Percentiles rank a stretch among this genome's conserved stretches.
Conservation (phyloP, 2,888 invertebrate genomes). For the Halocaridina rubra region DNA sequence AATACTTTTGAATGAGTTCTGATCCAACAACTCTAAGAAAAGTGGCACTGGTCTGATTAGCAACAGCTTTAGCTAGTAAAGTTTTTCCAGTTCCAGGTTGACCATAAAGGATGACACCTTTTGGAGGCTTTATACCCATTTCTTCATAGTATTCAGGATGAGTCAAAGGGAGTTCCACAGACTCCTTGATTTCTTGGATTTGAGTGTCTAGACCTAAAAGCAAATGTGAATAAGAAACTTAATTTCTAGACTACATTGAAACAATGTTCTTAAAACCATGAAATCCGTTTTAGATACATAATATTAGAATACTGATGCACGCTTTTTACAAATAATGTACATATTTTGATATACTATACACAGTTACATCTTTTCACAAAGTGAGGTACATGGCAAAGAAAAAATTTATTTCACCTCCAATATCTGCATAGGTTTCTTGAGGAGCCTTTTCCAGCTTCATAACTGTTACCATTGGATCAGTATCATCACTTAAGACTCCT, state of each 20-base stretch:
- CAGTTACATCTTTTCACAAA: too few species aligned
- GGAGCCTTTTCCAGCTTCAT: slow-evolving; percentile 99
- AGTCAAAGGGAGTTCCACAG: slow-evolving; percentile 96
- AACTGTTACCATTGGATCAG: slow-evolving; percentile 99
- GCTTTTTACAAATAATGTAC: too few species aligned
- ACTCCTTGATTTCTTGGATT: slow-evolving; percentile 98
- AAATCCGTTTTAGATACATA: too few species aligned
- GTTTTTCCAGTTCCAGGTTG: slow-evolving; percentile 99
- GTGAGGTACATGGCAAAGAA: too few species aligned
- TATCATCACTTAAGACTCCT: slow-evolving; percentile 97
- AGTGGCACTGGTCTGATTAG: slow-evolving; percentile 99
- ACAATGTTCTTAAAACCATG: too few species aligned
- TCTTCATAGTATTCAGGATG: slow-evolving; percentile 99
- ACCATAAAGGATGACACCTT: slow-evolving; percentile 98
- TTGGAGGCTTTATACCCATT: slow-evolving; percentile 99
- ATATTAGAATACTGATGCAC: too few species aligned
- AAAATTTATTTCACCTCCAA: too few species aligned
- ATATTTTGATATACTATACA: too few species aligned
- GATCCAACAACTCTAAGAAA: slow-evolving; percentile 99
- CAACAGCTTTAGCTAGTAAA: slow-evolving; percentile 96
- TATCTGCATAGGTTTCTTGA: slow-evolving; percentile 99
- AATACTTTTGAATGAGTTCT: slow-evolving; percentile 97
- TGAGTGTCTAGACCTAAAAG: slow-evolving; percentile 86
- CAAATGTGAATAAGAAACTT: too few species aligned
- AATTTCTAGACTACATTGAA: too few species aligned